Base-by-base conservation (phyloP, 2,113 vertebrate species). In the Mustela nigripes region DNA sequence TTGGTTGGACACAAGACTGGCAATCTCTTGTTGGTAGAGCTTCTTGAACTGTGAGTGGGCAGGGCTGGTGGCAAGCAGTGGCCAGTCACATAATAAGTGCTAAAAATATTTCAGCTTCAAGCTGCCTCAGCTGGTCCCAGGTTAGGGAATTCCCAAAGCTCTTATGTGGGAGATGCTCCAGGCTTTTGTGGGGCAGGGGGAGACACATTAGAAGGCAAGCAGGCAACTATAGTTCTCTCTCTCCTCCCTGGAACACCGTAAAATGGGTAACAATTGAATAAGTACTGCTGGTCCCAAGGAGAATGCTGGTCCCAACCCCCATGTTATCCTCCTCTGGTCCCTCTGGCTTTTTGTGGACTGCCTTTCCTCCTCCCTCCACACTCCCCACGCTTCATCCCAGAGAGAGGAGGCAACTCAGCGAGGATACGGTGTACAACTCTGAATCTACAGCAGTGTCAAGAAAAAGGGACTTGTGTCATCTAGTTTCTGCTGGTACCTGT, bases 61-160 rank as follows among this genome's bases (percentile, higher is more conserved):
- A 86, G 89, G 45, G 74, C 71, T 42, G 36, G 89, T 39, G 48
- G 78, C 56, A 89, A 14, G 7, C 7, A 4, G 80, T 78, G 33
- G 48, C 42, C 39, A 4, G 88, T 36, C 62, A 96, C 60, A 92
- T 31, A 69, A 31, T 42, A 79, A 88, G 60, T 48, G 22, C 58
- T 93, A 86, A 82, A 94, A 86, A 97, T 92, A 95, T 83, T 89
- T 92, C 56, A 48, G 71, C 83, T 81, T 95, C 89, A 96, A 56
- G 45, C 62, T 87, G 63, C 87, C n/a, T 50, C 28, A 53, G 82
- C 31, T 69, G 39, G 42, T 85, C 33, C 71, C 26, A 36, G 50
- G 22, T 82, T 71, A 73, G 69, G 53, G 60, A 33, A 94, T 83
- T 82, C 73, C 84, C 28, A 79, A 95, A 69, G 84, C 22, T 48